A percentile compares a stretch with the other conserved stretches of the same genome.
These are phyloP conservation scores for Podilymbus podiceps DNA, from an alignment of 2,113 vertebrate genomes.

Conservation along the genomic window DNA sequence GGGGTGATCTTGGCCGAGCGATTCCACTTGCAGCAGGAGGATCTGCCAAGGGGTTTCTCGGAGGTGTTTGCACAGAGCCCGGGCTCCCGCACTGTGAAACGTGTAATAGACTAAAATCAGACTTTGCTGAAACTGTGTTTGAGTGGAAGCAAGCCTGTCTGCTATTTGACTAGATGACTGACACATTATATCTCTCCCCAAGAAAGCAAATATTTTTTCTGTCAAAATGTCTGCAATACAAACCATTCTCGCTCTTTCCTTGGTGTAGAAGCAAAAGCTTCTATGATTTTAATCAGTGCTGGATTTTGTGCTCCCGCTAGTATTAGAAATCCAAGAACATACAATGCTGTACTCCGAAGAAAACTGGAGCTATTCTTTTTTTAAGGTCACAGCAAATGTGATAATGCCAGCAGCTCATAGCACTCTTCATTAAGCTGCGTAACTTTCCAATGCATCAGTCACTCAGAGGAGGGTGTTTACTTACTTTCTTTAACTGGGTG, in stretches of 20 bases:
- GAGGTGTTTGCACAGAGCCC: not conserved
- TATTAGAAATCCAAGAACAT: slow-evolving; percentile 53
- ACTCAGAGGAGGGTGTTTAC: not conserved
- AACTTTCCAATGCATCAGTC: not conserved
- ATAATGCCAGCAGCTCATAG: slow-evolving; percentile 35
- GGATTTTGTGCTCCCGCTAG: not conserved
- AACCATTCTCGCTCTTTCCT: not conserved
- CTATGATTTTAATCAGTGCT: slow-evolving; percentile 32
- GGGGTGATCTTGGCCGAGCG: rapidly evolving
- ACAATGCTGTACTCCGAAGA: not conserved
- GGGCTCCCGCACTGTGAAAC: rapidly evolving
- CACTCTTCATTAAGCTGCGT: slow-evolving; percentile 30
- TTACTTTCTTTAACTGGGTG: not conserved
- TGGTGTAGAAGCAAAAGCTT: not conserved
- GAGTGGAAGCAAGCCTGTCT: not conserved
- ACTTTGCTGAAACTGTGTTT: not conserved
- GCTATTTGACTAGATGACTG: not conserved
- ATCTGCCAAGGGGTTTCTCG: not conserved
- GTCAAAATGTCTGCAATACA: slow-evolving; percentile 28
- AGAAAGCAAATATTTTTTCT: slow-evolving; percentile 54
- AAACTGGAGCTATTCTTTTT: slow-evolving; percentile 4
- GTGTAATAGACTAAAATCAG: not conserved
- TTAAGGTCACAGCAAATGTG: slow-evolving; percentile 56
- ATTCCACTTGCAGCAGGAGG: not conserved
- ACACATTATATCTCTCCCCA: not conserved